Evolutionary conservation across 2,113 vertebrate species (phyloP).

Genomic region (Amazona guildingii): DNA sequence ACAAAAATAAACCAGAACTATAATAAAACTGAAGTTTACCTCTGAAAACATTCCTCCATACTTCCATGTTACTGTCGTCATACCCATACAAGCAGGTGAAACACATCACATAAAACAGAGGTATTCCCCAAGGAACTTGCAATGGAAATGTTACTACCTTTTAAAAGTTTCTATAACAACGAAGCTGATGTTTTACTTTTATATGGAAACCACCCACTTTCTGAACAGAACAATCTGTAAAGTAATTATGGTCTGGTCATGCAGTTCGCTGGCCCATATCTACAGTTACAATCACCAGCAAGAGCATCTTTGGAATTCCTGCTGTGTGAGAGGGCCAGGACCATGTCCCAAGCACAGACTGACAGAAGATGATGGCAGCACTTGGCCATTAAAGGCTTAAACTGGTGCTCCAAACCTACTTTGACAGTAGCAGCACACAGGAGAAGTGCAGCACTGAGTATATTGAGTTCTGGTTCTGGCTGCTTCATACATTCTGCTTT

Average conservation of each 20-base stretch:
- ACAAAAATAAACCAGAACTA: background rate
- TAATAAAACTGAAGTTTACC: background rate
- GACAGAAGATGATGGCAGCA: background rate
- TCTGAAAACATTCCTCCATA: background rate
- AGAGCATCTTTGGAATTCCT: slow-evolving; percentile 24
- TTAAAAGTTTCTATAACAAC: background rate
- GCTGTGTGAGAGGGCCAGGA: slow-evolving; percentile 11
- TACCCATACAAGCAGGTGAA: background rate
- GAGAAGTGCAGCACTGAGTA: background rate
- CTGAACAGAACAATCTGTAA: background rate
- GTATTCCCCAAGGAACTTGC: background rate
- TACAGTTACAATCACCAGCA: slow-evolving; percentile 27
- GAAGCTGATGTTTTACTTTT: background rate
- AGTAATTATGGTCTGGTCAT: background rate
- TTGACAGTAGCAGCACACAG: background rate
- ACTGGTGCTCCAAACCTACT: slow-evolving; percentile 27
- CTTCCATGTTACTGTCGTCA: background rate
- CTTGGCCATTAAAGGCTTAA: slow-evolving; percentile 23
- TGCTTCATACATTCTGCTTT: background rate
- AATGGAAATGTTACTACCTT: background rate
- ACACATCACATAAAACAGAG: background rate
- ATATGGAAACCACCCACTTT: background rate
- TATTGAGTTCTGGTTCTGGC: background rate
- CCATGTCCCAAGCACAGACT: slow-evolving; percentile 13
- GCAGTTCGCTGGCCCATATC: background rate